These are phyloP conservation scores for Nestor notabilis DNA, from an alignment of 2,113 vertebrate species.

Conservation along the genomic window DNA sequence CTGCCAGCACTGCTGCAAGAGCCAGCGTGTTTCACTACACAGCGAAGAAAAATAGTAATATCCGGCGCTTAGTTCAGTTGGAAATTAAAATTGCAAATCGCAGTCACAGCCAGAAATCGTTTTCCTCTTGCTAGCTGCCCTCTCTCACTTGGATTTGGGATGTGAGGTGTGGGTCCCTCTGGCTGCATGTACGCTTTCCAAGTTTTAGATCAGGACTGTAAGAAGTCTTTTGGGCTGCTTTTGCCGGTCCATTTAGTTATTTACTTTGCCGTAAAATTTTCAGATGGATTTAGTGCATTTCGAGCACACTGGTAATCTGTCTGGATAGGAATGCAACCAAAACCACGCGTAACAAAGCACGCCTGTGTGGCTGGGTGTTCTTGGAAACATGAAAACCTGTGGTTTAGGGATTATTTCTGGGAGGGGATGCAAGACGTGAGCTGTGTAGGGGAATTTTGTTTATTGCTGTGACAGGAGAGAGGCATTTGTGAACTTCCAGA, in stretches of 20 bases:
- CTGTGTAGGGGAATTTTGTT: background rate
- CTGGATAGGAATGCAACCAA: background rate
- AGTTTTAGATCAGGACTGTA: background rate
- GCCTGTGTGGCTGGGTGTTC: background rate
- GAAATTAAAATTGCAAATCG: background rate
- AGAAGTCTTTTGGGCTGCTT: background rate
- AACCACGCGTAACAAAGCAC: background rate
- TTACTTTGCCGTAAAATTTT: background rate
- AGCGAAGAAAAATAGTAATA: fast-evolving
- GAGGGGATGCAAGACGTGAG: background rate
- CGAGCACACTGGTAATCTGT: background rate
- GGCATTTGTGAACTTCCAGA: background rate
- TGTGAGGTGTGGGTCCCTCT: background rate
- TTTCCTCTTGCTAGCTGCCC: background rate
- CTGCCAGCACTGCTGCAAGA: fast-evolving
- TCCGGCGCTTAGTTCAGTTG: background rate
- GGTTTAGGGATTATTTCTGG: slow-evolving; percentile 21
- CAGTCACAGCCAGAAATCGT: background rate
- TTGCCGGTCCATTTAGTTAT: background rate
- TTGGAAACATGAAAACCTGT: background rate
- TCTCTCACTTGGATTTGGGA: background rate
- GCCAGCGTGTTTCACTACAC: fast-evolving
- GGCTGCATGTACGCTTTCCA: background rate
- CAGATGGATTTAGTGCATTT: background rate
- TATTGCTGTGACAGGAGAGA: background rate